A percentile compares a stretch with the other conserved stretches of the same genome.
phyloP scores from a whole-genome alignment of 2,113 vertebrate genomes.

The Elgaria multicarinata region DNA sequence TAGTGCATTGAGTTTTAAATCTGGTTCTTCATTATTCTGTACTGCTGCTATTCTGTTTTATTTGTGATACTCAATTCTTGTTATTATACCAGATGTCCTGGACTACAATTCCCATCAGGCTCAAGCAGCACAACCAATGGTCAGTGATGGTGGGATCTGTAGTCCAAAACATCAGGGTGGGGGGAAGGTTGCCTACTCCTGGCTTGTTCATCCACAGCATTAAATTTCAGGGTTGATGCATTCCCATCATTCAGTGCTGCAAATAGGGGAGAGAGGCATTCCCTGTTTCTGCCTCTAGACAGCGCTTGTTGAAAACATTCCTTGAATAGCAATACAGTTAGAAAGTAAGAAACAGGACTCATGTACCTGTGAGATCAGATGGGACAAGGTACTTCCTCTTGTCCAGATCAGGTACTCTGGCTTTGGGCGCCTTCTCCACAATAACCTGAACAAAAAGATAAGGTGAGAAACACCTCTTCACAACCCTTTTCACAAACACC shows the following conservation, averaged over 20 bases:
- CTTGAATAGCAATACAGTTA: not conserved
- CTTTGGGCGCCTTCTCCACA: slow-evolving; percentile 92
- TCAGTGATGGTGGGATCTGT: no score
- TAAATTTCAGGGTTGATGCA: not conserved
- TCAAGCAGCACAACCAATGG: no score
- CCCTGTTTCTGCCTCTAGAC: not conserved
- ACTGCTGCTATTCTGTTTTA: not conserved
- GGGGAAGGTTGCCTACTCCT: no score
- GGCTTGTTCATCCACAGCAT: no score
- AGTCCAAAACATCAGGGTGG: no score
- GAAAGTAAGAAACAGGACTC: not conserved
- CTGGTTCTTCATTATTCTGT: not conserved
- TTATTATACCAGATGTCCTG: not conserved
- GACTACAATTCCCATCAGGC: no score
- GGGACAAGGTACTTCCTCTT: slow-evolving; percentile 98
- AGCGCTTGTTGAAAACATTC: not conserved
- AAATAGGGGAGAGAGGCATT: not conserved
- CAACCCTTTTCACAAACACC: not conserved
- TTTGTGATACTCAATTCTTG: not conserved
- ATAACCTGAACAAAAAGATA: slow-evolving; percentile 84
- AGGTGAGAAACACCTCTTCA: no score
- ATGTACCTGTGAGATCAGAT: slow-evolving; percentile 95
- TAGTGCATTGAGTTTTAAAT: not conserved
- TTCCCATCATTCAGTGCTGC: not conserved
- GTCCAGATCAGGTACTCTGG: slow-evolving; percentile 94